Conservation (phyloP, 2,797 vertebrate genomes). For the Poeciliopsis turneri region DNA sequence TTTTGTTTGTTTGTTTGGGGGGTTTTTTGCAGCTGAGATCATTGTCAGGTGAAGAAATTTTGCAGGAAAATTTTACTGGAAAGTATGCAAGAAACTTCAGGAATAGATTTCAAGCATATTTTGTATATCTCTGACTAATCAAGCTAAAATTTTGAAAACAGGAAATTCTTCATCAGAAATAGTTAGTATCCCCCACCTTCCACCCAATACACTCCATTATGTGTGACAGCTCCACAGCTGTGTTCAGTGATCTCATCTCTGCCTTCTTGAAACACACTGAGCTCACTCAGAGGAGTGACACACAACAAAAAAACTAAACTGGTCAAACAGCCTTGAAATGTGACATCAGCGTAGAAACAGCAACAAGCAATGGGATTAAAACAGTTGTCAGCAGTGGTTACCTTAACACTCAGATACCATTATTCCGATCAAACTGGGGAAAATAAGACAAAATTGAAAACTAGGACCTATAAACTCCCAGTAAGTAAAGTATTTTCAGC, state of each 20-base stretch:
- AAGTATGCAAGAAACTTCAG: not conserved
- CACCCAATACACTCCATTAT: slow-evolving; percentile 10
- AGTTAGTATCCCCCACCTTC: not conserved
- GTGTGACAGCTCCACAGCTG: slow-evolving; percentile 40
- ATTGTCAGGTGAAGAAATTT: not conserved
- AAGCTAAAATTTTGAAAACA: not conserved
- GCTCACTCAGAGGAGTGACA: slow-evolving; percentile 18
- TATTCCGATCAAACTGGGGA: not conserved
- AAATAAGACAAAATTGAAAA: not conserved
- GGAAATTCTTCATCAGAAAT: not conserved
- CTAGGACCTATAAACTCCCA: not conserved
- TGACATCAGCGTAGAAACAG: not conserved
- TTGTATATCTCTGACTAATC: not conserved
- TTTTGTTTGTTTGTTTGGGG: not conserved
- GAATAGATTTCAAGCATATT: not conserved
- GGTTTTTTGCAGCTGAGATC: not conserved
- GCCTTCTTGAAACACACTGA: slow-evolving; percentile 31
- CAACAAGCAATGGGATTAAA: not conserved
- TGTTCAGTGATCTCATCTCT: slow-evolving; percentile 61
- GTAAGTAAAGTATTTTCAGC: not conserved
- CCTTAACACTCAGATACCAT: not conserved
- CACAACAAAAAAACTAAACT: slow-evolving; percentile 22
- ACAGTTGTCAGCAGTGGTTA: not conserved
- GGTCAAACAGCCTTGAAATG: not conserved
- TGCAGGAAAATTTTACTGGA: not conserved